Conservation (phyloP, 2,888 invertebrate genomes). For the Sympetrum striolatum region DNA sequence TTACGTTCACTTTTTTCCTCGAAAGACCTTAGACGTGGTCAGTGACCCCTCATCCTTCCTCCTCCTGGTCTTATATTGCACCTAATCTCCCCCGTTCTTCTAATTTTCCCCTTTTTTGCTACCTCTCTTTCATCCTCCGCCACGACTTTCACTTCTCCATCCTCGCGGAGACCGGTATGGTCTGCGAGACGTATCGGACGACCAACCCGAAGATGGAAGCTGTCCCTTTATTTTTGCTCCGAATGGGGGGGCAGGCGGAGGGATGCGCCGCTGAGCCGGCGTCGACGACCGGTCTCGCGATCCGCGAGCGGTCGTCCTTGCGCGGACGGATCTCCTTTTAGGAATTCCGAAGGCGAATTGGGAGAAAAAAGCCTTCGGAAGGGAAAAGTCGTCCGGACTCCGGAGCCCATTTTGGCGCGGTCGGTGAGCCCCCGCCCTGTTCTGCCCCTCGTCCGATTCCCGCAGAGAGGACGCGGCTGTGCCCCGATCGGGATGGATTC, state of each 20-base stretch:
- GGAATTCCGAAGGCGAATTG: not conserved
- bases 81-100: not conserved
- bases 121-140: not conserved
- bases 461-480: not conserved
- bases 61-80: not conserved
- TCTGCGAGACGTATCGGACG: not conserved
- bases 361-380: not conserved
- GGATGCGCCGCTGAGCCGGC: not conserved
- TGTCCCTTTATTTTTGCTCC: not conserved
- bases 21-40: not conserved
- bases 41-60: not conserved
- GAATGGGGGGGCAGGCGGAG: not conserved
- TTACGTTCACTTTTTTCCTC: no score
- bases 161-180: not conserved
- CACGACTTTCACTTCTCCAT: not conserved
- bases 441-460: not conserved
- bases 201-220: not conserved
- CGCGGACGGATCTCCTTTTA: not conserved
- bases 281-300: not conserved
- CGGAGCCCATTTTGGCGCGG: not conserved
- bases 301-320: not conserved
- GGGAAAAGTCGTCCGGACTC: not conserved
- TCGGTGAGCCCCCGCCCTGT: not conserved
- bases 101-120: not conserved
- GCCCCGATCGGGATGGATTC: not conserved